Conservation (phyloP, 2,888 invertebrate species). For the Drosophila demipolita region DNA sequence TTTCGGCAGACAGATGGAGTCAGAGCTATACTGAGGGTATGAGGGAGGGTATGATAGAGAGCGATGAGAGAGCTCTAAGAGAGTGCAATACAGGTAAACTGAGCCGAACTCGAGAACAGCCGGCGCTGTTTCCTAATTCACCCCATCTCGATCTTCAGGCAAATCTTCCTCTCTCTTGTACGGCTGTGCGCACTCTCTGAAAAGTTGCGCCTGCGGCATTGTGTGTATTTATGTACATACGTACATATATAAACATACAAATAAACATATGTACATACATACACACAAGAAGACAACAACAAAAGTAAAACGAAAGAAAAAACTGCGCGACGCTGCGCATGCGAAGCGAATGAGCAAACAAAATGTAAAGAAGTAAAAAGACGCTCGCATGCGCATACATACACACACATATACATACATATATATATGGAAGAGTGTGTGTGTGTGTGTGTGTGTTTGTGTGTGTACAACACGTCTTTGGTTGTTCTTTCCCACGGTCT, state of each 20-base stretch:
- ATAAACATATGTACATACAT: conserved; percentile 15
- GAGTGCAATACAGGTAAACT: conserved; percentile 46
- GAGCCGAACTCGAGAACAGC: conserved; percentile 41
- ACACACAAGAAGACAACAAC: conserved; percentile 27
- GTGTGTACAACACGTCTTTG: conserved; percentile 79
- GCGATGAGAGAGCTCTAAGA: conserved; percentile 16
- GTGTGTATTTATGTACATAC: conserved; percentile 7
- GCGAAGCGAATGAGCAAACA: conserved; percentile 76
- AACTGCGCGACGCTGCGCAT: conserved; percentile 60
- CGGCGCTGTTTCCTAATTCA: conserved; percentile 41
- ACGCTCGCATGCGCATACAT: conserved; percentile 55
- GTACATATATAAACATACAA: conserved; percentile 6
- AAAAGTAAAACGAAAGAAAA: conserved; percentile 42
- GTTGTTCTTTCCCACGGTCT: conserved; percentile 85
- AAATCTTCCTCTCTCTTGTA: conserved; percentile 4
- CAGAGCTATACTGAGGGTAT: background rate
- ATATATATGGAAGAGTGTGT: conserved; percentile 39
- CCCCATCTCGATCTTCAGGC: background rate
- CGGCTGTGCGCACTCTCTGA: conserved; percentile 19
- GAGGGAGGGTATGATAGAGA: conserved; percentile 19
- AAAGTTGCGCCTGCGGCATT: conserved; percentile 57
- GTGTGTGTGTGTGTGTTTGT: conserved; percentile 38
- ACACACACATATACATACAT: conserved; percentile 30
- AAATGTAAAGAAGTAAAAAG: conserved; percentile 70
- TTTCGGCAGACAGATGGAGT: conserved; percentile 52